Evolutionary conservation across 2,888 invertebrate species (phyloP), one percentile per base, ranked within the genome.

Genomic region (Trissolcus japonicus): DNA sequence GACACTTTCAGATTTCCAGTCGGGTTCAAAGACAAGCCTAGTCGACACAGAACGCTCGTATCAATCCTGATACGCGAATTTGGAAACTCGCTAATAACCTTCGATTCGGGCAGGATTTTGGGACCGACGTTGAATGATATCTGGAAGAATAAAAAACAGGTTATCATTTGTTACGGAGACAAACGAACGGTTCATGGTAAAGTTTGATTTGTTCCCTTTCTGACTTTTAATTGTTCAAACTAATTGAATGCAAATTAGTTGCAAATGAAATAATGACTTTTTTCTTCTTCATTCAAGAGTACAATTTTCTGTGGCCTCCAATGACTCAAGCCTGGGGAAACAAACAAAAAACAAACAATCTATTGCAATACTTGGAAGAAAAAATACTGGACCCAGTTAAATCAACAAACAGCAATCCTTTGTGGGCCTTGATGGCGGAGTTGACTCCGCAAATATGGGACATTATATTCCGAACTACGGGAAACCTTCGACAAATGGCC

Each of bases 321-420:
- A 88, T 93, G 81, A 91, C 91, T 54, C 93, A 93, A 83, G 89
- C 92, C 62, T 93, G 93, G 93, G 93, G 93, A 11, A 92, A 93
- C 84, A 86, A 87, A 57, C 88, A 87, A 72, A 85, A 83, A 0
- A 74, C 82, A 4, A 80, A 83, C 29, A 87, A 85, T n/a, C 79
- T 89, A 4, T 80, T 85, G 50, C 75, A 85, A 57, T 88, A 82
- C 83, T 85, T 82, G 81, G 86, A 82, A 81, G 86, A 77, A 82
- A 88, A 76, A 59, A 89, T 82, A 13, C 80, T 82, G 69, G 80
- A 80, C 54, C 88, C 76, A 79, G 85, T 74, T 76, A 89, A 81
- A 85, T 88, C 71, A 78, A 89, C 82, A 71, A 86, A 82, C 60
- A 83, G 79, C 55, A 86, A 86, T 54, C 86, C 86, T 13, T 65